Evolutionary conservation across 2,888 invertebrate species (phyloP).

Genomic region (Aphodius granarius): DNA sequence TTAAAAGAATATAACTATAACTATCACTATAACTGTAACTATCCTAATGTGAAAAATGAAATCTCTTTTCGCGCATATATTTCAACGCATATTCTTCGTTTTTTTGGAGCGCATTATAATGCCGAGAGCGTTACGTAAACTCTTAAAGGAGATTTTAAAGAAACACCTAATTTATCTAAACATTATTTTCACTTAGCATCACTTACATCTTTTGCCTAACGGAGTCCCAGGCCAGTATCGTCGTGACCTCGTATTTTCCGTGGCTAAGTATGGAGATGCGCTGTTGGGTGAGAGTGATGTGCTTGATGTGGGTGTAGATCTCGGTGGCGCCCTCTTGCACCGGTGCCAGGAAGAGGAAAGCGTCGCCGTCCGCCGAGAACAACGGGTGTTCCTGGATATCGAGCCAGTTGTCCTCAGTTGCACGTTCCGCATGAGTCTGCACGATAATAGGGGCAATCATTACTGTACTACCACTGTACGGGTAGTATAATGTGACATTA

Average conservation of each 20-base stretch:
- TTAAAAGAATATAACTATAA: no score
- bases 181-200: background rate
- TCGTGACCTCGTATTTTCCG: slow-evolving; percentile 80
- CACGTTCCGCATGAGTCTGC: slow-evolving; percentile 80
- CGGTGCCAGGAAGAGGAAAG: slow-evolving; percentile 78
- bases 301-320: slow-evolving; percentile 86
- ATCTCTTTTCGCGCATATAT: no score
- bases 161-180: no score
- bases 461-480: background rate
- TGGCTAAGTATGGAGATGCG: slow-evolving; percentile 84
- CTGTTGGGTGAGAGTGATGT: slow-evolving; percentile 79
- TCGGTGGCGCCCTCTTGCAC: slow-evolving; percentile 84
- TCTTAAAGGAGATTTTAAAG: no score
- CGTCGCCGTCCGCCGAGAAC: slow-evolving; percentile 82
- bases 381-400: slow-evolving; percentile 84
- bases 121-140: no score
- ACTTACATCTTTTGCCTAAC: slow-evolving; percentile 76
- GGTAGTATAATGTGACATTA: background rate
- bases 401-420: slow-evolving; percentile 82
- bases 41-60: no score
- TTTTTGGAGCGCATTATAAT: no score
- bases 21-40: no score
- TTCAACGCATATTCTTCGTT: no score
- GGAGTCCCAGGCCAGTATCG: slow-evolving; percentile 85
- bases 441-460: slow-evolving; percentile 14